A percentile compares a stretch with the other conserved stretches of the same genome.
These are phyloP conservation scores for Bombus balteatus DNA, from an alignment of 1,140 invertebrate species.

Conservation along the genomic window DNA sequence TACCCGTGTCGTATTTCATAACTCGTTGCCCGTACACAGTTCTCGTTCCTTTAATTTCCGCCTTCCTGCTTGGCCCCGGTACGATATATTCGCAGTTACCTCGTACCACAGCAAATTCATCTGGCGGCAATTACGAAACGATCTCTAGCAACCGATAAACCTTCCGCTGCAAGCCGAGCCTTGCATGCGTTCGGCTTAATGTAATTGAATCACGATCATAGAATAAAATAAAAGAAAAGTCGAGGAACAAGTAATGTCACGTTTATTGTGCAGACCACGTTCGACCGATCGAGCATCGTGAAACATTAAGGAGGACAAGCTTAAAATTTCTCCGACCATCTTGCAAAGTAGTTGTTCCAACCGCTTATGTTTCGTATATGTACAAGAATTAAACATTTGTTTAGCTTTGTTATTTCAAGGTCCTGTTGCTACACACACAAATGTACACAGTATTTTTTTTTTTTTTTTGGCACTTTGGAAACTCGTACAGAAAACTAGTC, in stretches of 20 bases:
- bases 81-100: constrained; percentile 1
- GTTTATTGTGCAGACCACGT: no score
- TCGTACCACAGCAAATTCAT: constrained; percentile 4
- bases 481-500: not conserved
- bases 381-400: no score
- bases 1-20: constrained; percentile 55
- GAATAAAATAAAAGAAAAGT: not conserved
- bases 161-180: not conserved
- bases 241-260: not conserved
- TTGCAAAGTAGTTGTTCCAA: not conserved
- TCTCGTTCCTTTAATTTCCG: constrained; percentile 67
- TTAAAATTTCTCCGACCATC: not conserved
- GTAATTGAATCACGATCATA: not conserved
- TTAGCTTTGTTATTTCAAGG: not conserved
- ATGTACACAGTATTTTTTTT: not conserved
- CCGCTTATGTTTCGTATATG: no score
- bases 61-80: constrained; percentile 34
- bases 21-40: constrained; percentile 51
- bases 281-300: no score
- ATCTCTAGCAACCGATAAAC: not conserved
- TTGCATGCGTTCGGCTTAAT: not conserved
- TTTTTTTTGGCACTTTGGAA: not conserved
- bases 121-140: constrained; percentile 11
- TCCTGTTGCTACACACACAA: not conserved
- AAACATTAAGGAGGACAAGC: no score